Conservation (phyloP, 53 echinoderm and acorn worm genomes). For the Echinarachnius parma region DNA sequence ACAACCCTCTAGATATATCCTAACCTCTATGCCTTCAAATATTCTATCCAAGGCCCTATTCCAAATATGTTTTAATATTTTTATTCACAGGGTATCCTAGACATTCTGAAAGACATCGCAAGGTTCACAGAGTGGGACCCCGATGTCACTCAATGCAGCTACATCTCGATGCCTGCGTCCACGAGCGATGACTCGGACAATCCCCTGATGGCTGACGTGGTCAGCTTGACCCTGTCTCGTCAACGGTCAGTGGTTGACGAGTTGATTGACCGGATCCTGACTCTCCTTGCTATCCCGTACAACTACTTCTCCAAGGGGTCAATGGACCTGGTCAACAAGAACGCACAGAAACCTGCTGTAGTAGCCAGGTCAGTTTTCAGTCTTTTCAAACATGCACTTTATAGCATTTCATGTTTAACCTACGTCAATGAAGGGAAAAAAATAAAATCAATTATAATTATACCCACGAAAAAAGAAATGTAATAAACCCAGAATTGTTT, state of each 20-base stretch:
- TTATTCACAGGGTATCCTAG: constrained; percentile 61
- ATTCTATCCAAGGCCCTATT: too few relatives aligned
- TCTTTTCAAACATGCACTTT: too few relatives aligned
- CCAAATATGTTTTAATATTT: too few relatives aligned
- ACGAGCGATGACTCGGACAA: constrained; percentile 36
- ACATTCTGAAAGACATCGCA: constrained; percentile 66
- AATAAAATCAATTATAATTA: too few relatives aligned
- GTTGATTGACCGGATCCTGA: constrained; percentile 19
- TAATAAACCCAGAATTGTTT: too few relatives aligned
- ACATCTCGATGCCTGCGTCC: constrained; percentile 58
- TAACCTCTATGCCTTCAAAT: too few relatives aligned
- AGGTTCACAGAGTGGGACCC: constrained; percentile 72
- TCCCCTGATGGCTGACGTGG: constrained; percentile 64
- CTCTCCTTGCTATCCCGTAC: constrained; percentile 27
- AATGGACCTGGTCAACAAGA: not conserved
- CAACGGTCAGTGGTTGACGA: not conserved
- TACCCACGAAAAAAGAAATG: too few relatives aligned
- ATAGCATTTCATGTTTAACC: too few relatives aligned
- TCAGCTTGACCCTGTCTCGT: constrained; percentile 53
- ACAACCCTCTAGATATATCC: too few relatives aligned
- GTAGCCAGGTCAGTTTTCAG: constrained; percentile 54
- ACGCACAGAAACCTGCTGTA: constrained; percentile 32
- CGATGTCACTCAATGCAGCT: constrained; percentile 35
- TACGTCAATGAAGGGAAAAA: too few relatives aligned
- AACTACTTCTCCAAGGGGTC: constrained; percentile 34